Conservation (phyloP, 2,888 invertebrate species). For the Proisotoma minuta region DNA sequence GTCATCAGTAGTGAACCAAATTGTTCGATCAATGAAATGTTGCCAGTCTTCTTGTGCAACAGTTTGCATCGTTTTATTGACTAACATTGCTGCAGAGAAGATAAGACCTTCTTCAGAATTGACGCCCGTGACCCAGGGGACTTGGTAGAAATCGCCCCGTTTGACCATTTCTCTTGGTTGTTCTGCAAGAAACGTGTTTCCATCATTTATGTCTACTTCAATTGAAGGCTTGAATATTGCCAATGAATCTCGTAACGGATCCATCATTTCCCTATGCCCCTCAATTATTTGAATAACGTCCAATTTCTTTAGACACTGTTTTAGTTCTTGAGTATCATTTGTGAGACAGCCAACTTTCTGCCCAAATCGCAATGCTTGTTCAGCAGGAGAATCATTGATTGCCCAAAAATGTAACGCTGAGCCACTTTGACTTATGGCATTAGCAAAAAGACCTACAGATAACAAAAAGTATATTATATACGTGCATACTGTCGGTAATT, state of each 20-base stretch:
- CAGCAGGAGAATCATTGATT: conserved; percentile 20
- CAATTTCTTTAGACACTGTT: conserved; percentile 18
- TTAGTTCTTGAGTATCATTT: conserved; percentile 20
- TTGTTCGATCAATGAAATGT: conserved; percentile 23
- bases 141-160: conserved; percentile 20
- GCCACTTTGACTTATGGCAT: conserved; percentile 25
- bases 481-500: no score
- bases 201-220: conserved; percentile 16
- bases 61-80: conserved; percentile 27
- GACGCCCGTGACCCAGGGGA: conserved; percentile 23
- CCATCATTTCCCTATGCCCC: conserved; percentile 28
- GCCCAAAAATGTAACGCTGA: conserved; percentile 30
- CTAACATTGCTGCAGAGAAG: conserved; percentile 29
- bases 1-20: conserved; percentile 23
- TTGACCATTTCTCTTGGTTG: conserved; percentile 19
- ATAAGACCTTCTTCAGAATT: conserved; percentile 29
- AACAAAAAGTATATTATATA: neutral
- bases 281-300: conserved; percentile 21
- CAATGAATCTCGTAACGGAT: conserved; percentile 27
- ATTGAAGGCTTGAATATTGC: conserved; percentile 29
- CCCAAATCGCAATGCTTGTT: conserved; percentile 27
- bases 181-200: conserved; percentile 26
- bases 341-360: conserved; percentile 23
- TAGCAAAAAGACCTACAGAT: conserved; percentile 24
- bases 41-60: conserved; percentile 30